Conservation (phyloP, 2,888 invertebrate species). For the Apotomis capreana region DNA sequence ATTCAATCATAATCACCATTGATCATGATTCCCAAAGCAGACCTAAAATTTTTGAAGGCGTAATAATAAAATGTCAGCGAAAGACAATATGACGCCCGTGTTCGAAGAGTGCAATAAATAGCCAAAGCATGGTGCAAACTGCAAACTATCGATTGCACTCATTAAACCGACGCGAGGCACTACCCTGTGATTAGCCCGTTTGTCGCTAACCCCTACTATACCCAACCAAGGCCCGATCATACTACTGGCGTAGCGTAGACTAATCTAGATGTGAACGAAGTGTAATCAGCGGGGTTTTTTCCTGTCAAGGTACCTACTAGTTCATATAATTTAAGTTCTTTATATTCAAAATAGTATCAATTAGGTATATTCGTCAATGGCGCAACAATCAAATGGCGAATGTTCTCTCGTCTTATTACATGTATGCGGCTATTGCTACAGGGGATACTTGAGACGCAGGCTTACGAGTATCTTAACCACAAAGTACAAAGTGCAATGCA, state of each 20-base stretch:
- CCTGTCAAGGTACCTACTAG: no score
- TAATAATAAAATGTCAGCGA: no score
- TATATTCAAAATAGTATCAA: no score
- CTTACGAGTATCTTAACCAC: background rate
- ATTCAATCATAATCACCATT: no score
- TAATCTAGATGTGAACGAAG: background rate
- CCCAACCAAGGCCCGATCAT: background rate
- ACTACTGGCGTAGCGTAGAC: background rate
- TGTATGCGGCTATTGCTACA: no score
- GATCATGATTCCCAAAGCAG: no score
- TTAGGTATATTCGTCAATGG: no score
- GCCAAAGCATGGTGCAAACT: background rate
- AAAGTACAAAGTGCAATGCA: background rate
- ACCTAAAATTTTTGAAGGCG: no score
- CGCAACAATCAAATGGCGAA: no score
- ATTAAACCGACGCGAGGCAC: slow-evolving; percentile 4
- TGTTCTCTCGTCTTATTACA: no score
- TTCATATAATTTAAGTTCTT: no score
- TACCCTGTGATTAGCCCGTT: background rate
- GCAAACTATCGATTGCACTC: slow-evolving; percentile 9
- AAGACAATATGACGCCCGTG: background rate
- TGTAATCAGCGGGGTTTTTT: no score
- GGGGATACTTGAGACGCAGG: background rate
- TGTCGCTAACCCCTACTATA: background rate
- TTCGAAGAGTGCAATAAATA: background rate